Conservation (phyloP, 2,888 invertebrate genomes). For the Scrobipalpa costella region DNA sequence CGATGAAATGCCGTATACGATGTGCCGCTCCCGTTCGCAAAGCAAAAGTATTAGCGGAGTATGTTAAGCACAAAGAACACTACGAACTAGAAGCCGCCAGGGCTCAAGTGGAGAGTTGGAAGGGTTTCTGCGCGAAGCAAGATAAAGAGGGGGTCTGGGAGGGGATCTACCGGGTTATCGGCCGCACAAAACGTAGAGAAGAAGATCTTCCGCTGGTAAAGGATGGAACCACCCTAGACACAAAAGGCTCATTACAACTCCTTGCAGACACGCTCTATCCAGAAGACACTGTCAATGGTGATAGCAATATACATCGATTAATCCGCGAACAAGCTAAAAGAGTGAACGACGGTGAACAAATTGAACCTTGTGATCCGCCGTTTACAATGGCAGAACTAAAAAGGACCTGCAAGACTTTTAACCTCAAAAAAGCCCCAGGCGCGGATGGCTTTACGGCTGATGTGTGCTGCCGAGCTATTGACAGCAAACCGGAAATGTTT, state of each 20-base stretch:
- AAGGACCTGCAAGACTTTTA: no score
- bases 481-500: neutral
- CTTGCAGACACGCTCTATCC: constrained; percentile 8
- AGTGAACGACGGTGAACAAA: constrained; percentile 1
- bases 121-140: no score
- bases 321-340: neutral
- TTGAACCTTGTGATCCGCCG: constrained; percentile 10
- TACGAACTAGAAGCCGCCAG: constrained; percentile 8
- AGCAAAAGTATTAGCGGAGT: constrained; percentile 16
- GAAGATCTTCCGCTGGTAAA: constrained; percentile 18
- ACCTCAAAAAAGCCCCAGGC: constrained; percentile 11
- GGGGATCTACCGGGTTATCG: no score
- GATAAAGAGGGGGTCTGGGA: no score
- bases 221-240: constrained; percentile 1
- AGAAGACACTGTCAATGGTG: neutral
- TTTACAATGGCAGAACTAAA: no score
- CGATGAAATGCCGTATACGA: constrained; percentile 19
- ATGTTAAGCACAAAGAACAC: constrained; percentile 26
- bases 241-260: neutral
- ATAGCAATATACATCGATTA: neutral
- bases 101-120: constrained; percentile 23
- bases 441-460: constrained; percentile 8
- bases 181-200: no score
- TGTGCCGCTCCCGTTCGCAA: constrained; percentile 27
- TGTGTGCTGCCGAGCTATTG: neutral